Conservation (phyloP, 2,797 vertebrate species). For the Enteromius anoplus region DNA sequence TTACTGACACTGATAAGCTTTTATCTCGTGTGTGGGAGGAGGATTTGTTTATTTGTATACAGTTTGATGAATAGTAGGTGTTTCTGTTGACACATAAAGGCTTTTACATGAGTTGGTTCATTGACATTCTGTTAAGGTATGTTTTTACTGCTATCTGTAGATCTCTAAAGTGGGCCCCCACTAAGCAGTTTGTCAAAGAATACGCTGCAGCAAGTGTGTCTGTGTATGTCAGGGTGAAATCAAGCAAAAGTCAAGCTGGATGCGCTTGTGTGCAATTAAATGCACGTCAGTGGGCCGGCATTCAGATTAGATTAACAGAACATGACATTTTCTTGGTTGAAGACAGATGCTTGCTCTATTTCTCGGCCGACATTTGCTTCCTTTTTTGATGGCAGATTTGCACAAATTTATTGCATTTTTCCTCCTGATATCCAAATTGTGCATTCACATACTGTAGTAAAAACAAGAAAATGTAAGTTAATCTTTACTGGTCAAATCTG, state of each 20-base stretch:
- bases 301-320: constrained; percentile 76
- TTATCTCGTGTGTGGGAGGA: constrained; percentile 59
- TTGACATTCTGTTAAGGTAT: constrained; percentile 41
- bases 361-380: constrained; percentile 62
- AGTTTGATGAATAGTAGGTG: constrained; percentile 32
- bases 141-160: constrained; percentile 62
- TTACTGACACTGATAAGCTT: constrained; percentile 30
- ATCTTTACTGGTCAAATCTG: constrained; percentile 29
- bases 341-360: constrained; percentile 75
- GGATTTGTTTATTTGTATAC: constrained; percentile 27
- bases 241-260: constrained; percentile 57
- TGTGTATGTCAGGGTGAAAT: constrained; percentile 43
- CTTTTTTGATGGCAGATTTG: constrained; percentile 49
- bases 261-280: constrained; percentile 71
- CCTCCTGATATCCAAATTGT: constrained; percentile 20
- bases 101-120: constrained; percentile 30
- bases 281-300: constrained; percentile 71
- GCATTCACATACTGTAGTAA: neutral
- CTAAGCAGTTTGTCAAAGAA: constrained; percentile 14
- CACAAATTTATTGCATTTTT: constrained; percentile 14
- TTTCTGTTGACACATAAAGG: constrained; percentile 41
- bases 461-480: neutral
- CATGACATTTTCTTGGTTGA: constrained; percentile 69
- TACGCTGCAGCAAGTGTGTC: neutral
- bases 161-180: constrained; percentile 1